Percentiles rank a stretch among this genome's conserved stretches.
Evolutionary conservation across 2,797 vertebrate species (phyloP).

Genomic region (Lagorchestes hirsutus): DNA sequence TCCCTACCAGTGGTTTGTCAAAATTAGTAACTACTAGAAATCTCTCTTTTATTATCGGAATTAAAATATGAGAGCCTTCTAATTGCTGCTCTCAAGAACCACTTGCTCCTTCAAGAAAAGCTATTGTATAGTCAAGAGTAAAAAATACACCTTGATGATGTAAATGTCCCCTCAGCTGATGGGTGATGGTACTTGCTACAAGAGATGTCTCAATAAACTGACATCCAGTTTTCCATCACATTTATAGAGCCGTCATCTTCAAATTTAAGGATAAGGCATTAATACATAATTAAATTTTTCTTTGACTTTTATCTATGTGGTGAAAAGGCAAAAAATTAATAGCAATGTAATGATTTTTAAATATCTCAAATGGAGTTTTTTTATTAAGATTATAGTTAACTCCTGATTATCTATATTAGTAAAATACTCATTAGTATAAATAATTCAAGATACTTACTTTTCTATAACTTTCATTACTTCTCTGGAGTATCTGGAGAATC

Average conservation of each 20-base stretch:
- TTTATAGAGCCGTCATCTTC: neutral
- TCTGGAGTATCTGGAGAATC: neutral
- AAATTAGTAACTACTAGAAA: slow-evolving; percentile 37
- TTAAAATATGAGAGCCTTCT: neutral
- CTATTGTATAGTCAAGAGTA: neutral
- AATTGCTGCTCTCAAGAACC: neutral
- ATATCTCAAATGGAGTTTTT: neutral
- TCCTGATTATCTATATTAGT: neutral
- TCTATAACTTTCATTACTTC: neutral
- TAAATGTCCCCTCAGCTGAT: neutral
- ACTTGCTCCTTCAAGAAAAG: neutral
- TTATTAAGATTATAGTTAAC: neutral
- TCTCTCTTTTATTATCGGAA: slow-evolving; percentile 27
- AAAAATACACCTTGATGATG: neutral
- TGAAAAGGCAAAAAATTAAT: neutral
- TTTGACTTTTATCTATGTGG: neutral
- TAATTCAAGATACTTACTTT: neutral
- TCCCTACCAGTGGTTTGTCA: slow-evolving; percentile 1
- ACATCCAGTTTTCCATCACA: neutral
- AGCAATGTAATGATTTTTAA: neutral
- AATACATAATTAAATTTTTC: neutral
- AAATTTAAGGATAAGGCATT: neutral
- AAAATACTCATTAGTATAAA: neutral
- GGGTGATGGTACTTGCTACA: neutral
- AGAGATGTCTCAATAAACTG: neutral